Evolutionary conservation across 1,140 invertebrate species (phyloP), one percentile per base, ranked within the genome.

Genomic region (Acyrthosiphon pisum): DNA sequence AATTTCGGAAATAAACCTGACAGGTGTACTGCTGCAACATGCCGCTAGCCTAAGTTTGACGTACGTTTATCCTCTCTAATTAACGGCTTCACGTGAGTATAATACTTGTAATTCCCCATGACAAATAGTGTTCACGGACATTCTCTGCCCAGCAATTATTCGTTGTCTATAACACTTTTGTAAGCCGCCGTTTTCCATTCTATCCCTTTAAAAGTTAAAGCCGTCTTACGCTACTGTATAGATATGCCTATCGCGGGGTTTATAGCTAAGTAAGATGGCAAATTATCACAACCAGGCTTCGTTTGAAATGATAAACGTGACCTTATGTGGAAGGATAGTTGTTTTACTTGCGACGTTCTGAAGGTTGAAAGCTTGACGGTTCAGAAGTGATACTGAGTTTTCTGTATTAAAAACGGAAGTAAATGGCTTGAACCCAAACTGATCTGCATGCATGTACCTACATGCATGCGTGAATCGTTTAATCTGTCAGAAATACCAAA

Each of bases 51-150:
- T 8, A 2, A 89, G 88, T 53, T 89, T 90, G 89, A 60, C 89
- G 53, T 90, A 90, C 56, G 56, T 90, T 90, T 90, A 90, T 90
- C 89, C 89, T 68, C 26, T 68, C 89, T 90, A 90, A 90, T 90
- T 90, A 90, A 90, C 89, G 89, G 89, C 37, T 48, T 68, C 89
- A 90, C 56, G 89, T 90, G 56, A 68, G 89, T 90, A 68, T 68
- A 68, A 60, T 90, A 90, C 53, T 90, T 68, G 53, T 90, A 68
- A 90, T 90, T 90, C 56, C 4, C 44, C 56, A 26, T 90, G 89
- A 90, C 89, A 90, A 90, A 76, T 76, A 68, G 89, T 90, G 37
- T 90, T 68, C 56, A 26, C 11, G 30, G 89, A 90, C 89, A 44
- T 90, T 30, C 89, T 90, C 41, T 90, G 89, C 41, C 89, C 37